These are phyloP conservation scores for Varanus komodoensis DNA, from an alignment of 2,113 vertebrate genomes.

Conservation along the genomic window DNA sequence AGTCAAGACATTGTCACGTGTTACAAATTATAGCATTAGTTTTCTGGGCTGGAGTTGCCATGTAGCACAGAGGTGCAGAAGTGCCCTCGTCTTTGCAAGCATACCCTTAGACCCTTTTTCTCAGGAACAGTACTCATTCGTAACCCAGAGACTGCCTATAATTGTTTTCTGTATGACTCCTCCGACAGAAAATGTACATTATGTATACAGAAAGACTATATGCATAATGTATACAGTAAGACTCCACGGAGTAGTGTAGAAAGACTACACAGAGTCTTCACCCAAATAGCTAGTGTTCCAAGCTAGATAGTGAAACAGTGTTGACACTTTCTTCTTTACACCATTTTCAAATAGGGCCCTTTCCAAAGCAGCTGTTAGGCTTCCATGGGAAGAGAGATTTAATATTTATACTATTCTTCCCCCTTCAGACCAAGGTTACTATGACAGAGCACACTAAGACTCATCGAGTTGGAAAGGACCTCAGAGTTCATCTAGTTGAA, in stretches of 20 bases:
- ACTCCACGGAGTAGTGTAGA: too few relatives aligned
- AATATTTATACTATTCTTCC: background rate
- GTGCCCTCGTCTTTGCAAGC: slow-evolving; percentile 5
- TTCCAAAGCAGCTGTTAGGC: background rate
- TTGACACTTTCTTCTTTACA: background rate
- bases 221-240: background rate
- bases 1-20: background rate
- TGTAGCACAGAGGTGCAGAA: background rate
- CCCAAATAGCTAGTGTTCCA: background rate
- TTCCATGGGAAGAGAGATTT: background rate
- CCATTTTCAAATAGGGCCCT: background rate
- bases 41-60: background rate
- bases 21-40: background rate
- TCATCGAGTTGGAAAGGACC: background rate
- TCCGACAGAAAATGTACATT: background rate
- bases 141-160: background rate
- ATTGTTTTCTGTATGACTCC: background rate
- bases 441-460: background rate
- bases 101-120: background rate
- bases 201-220: background rate
- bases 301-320: background rate
- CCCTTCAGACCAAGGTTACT: background rate
- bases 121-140: too few relatives aligned
- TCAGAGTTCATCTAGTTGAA: background rate
- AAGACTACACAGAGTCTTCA: background rate